phyloP scores from a whole-genome alignment of 2,797 vertebrate species.

The Megalops cyprinoides region DNA sequence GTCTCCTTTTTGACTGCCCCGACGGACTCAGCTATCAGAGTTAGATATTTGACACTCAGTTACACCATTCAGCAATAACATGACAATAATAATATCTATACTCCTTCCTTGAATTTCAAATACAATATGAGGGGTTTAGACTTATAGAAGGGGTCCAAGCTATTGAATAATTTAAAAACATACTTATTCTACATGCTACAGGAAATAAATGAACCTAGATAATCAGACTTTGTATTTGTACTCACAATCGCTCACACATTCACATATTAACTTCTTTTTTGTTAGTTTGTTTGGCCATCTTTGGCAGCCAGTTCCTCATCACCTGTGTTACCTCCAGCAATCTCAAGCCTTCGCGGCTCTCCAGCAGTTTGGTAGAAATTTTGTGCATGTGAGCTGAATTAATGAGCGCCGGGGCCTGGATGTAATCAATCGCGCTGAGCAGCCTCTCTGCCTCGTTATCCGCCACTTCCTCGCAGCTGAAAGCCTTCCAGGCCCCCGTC shows the following conservation, averaged over 20 bases:
- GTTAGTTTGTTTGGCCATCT: background rate
- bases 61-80: background rate
- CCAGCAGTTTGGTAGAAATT: slow-evolving; percentile 6
- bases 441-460: slow-evolving; percentile 10
- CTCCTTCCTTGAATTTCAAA: background rate
- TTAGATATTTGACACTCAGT: too few species aligned
- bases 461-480: background rate
- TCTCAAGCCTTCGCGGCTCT: background rate
- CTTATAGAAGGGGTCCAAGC: too few species aligned
- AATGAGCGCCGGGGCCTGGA: slow-evolving; percentile 2
- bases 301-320: background rate
- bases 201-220: background rate
- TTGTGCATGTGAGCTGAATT: slow-evolving; percentile 1
- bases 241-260: too few species aligned
- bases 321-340: too few species aligned
- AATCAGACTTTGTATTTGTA: too few species aligned
- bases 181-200: background rate
- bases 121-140: background rate
- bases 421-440: slow-evolving; percentile 1
- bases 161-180: too few species aligned
- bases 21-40: too few species aligned
- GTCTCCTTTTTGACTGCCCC: too few species aligned
- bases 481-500: background rate
- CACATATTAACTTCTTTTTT: too few species aligned
- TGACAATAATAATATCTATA: background rate